Percentiles rank a stretch among this genome's conserved stretches.
These are phyloP conservation scores for Leptonema lineaticorne DNA, from an alignment of 1,140 invertebrate genomes.

Conservation along the genomic window DNA sequence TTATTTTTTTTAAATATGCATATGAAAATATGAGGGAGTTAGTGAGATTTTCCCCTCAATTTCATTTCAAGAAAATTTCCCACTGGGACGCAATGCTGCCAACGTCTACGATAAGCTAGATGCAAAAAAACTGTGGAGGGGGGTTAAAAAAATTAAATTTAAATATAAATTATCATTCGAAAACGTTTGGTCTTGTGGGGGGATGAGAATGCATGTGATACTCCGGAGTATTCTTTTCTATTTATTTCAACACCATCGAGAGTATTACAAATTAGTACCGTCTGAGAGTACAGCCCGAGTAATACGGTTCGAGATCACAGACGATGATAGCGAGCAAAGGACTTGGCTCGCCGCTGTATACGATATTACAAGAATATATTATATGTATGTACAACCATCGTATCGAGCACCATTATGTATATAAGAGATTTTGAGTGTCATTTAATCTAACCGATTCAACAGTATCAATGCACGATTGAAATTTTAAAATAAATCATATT, in stretches of 20 bases:
- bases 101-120: constrained; percentile 4
- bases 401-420: not conserved
- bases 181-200: constrained; percentile 3
- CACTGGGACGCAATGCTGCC: constrained; percentile 10
- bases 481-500: not conserved
- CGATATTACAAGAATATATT: not conserved
- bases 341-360: constrained; percentile 1
- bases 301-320: constrained; percentile 28
- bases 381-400: constrained; percentile 16
- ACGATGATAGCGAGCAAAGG: constrained; percentile 27
- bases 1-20: not conserved
- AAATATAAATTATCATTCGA: constrained; percentile 25
- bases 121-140: not conserved
- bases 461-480: not conserved
- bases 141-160: constrained; percentile 8
- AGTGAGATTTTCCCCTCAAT: constrained; percentile 5
- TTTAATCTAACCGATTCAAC: no score
- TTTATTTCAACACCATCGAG: constrained; percentile 17
- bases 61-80: constrained; percentile 12
- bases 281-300: constrained; percentile 1
- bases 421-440: not conserved
- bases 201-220: not conserved
- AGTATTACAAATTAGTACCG: constrained; percentile 23
- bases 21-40: not conserved
- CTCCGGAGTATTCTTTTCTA: constrained; percentile 9